Percentiles rank a stretch among this genome's conserved stretches.
Conservation (phyloP, 1,140 invertebrate species). For the Rhyacophila brunnea region DNA sequence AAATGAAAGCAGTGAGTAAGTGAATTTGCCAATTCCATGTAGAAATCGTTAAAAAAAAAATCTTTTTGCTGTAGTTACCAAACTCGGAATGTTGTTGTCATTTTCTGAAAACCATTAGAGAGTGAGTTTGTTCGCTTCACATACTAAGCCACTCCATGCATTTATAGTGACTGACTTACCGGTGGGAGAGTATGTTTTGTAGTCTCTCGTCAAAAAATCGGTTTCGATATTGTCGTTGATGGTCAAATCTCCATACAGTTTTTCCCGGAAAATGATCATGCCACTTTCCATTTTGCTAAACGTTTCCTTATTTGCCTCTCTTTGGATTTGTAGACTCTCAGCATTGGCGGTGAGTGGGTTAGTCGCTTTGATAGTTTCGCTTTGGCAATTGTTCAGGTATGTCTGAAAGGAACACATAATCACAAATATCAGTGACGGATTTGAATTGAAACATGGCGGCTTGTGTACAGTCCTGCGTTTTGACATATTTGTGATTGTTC, state of each 20-base stretch:
- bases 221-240: constrained; percentile 35
- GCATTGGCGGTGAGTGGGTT: constrained; percentile 11
- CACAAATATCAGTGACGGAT: too few species aligned
- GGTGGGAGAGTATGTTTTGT: constrained; percentile 49
- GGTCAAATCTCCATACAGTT: constrained; percentile 10
- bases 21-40: too few species aligned
- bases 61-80: too few species aligned
- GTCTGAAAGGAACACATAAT: neutral
- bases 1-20: too few species aligned
- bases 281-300: constrained; percentile 21
- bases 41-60: too few species aligned
- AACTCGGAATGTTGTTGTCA: too few species aligned
- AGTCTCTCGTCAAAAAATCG: constrained; percentile 47
- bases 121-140: too few species aligned
- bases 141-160: too few species aligned
- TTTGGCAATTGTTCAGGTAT: constrained; percentile 9
- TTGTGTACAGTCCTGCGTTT: too few species aligned
- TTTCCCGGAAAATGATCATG: constrained; percentile 1
- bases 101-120: too few species aligned
- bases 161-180: constrained; percentile 38
- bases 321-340: neutral
- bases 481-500: too few species aligned
- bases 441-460: too few species aligned
- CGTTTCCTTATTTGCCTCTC: neutral
- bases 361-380: constrained; percentile 1